Base-by-base conservation (phyloP, 92 coral and sea anemone species). In the Palythoa grandiflora region DNA sequence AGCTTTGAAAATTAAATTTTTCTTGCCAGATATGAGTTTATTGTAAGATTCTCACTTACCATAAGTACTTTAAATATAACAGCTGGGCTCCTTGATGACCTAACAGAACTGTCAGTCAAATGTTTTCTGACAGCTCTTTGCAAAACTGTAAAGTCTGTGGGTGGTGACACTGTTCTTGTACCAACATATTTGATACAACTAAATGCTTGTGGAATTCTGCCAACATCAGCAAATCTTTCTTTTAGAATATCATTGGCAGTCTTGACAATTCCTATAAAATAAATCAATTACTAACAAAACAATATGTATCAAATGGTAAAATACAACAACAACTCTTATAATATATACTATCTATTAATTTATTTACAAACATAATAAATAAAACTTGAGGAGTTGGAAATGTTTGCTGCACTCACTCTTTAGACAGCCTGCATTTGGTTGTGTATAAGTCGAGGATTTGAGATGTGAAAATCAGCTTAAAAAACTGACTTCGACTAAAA, bases 151-250 rank as follows among this genome's bases (percentile, higher is more conserved):
- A 95, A 97, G 83, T 95, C 94, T 50, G 98, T 97, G 71, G 93
- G 95, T 50, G 92, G 94, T 38, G 87, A 48, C 73, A 70, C 50
- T 17, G 99, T 97, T 86, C 92, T 93, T 87, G 96, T 92, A 11
- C 99, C 99, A 13, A 97, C 87, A 79, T 97, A 97, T 73, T 87
- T 92, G 79, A 97, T 95, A 35, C 96, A 97, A 80, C 99, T 97
- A 75, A 97, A 97, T 37, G 99, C 99, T 83, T 92, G 95, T 17
- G 99, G 99, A 77, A 92, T 39, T 73, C 96, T 91, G 68, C 98
- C 95, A 54, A 92, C 91, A 89, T 91, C 95, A 6, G 98, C 94
- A 95, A 97, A 97, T 52, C 99, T 89, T 83, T 97, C 96, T 91
- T 97, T 95, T 78, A 97, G 77, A 51, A 97, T 92, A 80, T 95